Evolutionary conservation across 2,888 invertebrate genomes (phyloP).

Genomic region (Cabera pusaria): DNA sequence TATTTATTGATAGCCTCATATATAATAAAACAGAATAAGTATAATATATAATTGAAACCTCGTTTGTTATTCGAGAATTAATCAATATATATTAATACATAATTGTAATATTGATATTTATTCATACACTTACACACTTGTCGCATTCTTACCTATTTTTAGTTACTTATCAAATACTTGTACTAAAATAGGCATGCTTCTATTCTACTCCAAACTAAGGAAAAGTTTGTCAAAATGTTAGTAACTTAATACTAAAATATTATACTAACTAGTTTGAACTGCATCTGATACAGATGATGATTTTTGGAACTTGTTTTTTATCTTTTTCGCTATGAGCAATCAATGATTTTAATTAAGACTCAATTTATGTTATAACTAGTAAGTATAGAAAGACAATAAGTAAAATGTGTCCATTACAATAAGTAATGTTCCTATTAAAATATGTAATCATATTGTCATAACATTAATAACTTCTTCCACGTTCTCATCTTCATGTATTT

Average conservation of each 20-base stretch:
- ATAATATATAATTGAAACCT: conserved; percentile 3
- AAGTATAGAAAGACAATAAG: conserved; percentile 8
- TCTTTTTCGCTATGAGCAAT: conserved; percentile 65
- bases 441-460: conserved; percentile 28
- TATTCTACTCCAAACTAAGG: conserved; percentile 61
- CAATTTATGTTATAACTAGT: conserved; percentile 10
- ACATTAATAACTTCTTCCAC: conserved; percentile 27
- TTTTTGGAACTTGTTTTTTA: conserved; percentile 46
- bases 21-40: conserved; percentile 5
- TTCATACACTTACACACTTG: conserved; percentile 46
- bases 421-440: conserved; percentile 21
- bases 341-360: conserved; percentile 35
- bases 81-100: no score
- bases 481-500: conserved; percentile 19
- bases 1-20: conserved; percentile 24
- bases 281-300: conserved; percentile 80
- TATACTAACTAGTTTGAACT: conserved; percentile 70
- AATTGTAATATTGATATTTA: no score
- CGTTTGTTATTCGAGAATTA: conserved; percentile 14
- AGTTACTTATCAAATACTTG: conserved; percentile 73
- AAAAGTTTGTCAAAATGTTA: conserved; percentile 66
- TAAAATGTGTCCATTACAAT: conserved; percentile 13
- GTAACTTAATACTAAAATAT: conserved; percentile 64
- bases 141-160: conserved; percentile 67
- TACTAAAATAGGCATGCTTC: conserved; percentile 81